Conservation (phyloP, 2,888 invertebrate genomes). For the Morpho deidamia region DNA sequence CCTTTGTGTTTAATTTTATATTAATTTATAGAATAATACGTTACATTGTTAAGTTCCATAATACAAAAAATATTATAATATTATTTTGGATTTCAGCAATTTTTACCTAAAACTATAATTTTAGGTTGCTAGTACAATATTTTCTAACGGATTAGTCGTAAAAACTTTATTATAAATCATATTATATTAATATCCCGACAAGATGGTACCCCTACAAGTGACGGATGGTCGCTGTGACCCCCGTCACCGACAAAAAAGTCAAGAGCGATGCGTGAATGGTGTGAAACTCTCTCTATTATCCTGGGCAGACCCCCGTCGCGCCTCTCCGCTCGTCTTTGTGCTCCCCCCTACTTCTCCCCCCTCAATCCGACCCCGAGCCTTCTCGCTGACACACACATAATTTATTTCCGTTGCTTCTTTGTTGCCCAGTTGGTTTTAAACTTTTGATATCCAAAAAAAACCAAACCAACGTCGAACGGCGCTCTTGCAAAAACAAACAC, state of each 20-base stretch:
- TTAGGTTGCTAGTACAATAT: too few relatives aligned
- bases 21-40: too few relatives aligned
- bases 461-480: conserved; percentile 8
- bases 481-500: conserved; percentile 29
- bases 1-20: too few relatives aligned
- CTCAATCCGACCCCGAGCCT: neutral
- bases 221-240: conserved; percentile 55
- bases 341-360: conserved; percentile 35
- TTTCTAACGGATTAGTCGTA: too few relatives aligned
- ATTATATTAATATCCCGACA: neutral
- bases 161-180: too few relatives aligned
- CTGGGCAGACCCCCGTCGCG: conserved; percentile 54
- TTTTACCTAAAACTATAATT: too few relatives aligned
- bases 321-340: conserved; percentile 48
- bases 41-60: too few relatives aligned
- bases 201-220: conserved; percentile 24
- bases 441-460: conserved; percentile 19
- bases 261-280: conserved; percentile 54
- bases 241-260: conserved; percentile 48
- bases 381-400: conserved; percentile 32
- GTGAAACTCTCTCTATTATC: conserved; percentile 59
- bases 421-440: conserved; percentile 27
- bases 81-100: too few relatives aligned
- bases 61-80: too few relatives aligned
- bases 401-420: conserved; percentile 35